Conservation (phyloP, 2,797 vertebrate genomes). For the Lophius americanus region DNA sequence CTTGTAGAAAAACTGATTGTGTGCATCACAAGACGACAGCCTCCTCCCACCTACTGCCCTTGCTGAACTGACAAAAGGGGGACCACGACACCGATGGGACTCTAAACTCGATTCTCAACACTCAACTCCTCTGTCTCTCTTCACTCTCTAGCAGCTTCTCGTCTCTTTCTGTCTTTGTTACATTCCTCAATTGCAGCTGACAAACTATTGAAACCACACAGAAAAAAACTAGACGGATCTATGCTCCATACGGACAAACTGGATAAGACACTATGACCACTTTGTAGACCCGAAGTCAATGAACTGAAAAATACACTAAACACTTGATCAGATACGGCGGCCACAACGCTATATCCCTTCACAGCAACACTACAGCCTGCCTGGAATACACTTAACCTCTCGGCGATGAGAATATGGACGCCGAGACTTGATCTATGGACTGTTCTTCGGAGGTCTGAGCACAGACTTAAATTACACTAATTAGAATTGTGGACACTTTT, state of each 20-base stretch:
- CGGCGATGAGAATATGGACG: constrained; percentile 14
- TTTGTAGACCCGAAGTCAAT: constrained; percentile 32
- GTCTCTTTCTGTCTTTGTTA: constrained; percentile 46
- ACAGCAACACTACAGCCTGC: constrained; percentile 20
- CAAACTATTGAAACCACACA: constrained; percentile 40
- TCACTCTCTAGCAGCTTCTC: constrained; percentile 38
- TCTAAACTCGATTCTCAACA: constrained; percentile 40
- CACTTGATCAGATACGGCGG: constrained; percentile 26
- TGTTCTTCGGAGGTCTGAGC: constrained; percentile 34
- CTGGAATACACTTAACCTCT: constrained; percentile 34
- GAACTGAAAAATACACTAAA: constrained; percentile 26
- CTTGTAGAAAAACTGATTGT: constrained; percentile 85
- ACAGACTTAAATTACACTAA: constrained; percentile 23
- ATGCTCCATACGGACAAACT: constrained; percentile 58
- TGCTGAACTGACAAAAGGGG: constrained; percentile 76
- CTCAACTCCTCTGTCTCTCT: constrained; percentile 31
- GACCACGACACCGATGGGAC: constrained; percentile 65
- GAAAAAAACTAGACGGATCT: constrained; percentile 41
- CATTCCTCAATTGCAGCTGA: constrained; percentile 68
- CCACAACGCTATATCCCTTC: constrained; percentile 34
- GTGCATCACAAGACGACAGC: constrained; percentile 81
- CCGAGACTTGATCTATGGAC: constrained; percentile 36
- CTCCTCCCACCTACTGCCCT: constrained; percentile 82
- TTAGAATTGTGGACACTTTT: constrained; percentile 37
- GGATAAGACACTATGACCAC: constrained; percentile 62